Base-by-base conservation (phyloP, 2,888 invertebrate species). In the Liodrosophila aerea region DNA sequence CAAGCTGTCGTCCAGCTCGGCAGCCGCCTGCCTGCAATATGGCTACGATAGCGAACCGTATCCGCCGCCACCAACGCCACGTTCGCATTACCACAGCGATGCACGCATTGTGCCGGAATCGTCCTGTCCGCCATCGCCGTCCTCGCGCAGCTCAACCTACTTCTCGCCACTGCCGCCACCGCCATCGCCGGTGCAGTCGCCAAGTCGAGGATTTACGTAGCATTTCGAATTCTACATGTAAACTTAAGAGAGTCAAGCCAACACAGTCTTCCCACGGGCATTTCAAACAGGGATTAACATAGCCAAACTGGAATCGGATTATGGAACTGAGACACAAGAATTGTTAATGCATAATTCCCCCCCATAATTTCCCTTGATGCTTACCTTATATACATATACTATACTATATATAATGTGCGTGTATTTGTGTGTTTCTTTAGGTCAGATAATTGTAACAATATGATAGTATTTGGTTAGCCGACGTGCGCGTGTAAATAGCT, bases 161-260 rank as follows among this genome's bases (percentile, higher is more conserved):
- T 95, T 94, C 81, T 94, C 94, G 89, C 96, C 94, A 2, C 89
- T 94, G 63, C 95, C 95, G 30, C 97, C 97, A 7, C 97, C 97
- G 7, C 97, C 97, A 18, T 96, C 97, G 36, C 97, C 97, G 12
- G 94, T 93, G 43, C 94, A 93, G 67, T 91, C 92, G 30, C 91
- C 91, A 36, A 90, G 91, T 66, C 89, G 91, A 27, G 91, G 91
- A 15, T 92, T 89, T 61, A 89, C 89, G 89, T 89, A 89, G 88
- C 89, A 89, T 86, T 89, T 88, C 59, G 89, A 89, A 86, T 88
- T 87, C 66, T 87, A 82, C 64, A 87, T 89, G 85, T 89, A 89
- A 88, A 52, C n/a, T n/a, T n/a, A n/a, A n/a, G n/a, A n/a, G n/a
- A n/a, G n/a, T n/a, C n/a, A n/a, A n/a, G n/a, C n/a, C n/a, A 22